phyloP scores from a whole-genome alignment of 1,140 invertebrate species.

The Diabrotica virgifera region DNA sequence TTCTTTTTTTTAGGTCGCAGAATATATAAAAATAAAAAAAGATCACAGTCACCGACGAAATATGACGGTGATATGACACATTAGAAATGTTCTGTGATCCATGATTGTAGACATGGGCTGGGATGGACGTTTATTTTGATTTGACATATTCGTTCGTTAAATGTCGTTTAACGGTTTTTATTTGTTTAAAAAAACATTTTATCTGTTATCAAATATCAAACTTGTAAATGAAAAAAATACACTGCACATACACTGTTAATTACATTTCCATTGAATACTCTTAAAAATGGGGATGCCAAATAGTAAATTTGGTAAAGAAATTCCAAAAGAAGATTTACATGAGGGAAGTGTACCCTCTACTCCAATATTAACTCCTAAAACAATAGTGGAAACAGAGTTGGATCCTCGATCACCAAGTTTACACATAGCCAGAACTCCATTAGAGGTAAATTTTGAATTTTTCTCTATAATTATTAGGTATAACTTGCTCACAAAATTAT shows the following conservation, averaged over 20 bases:
- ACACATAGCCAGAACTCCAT: constrained; percentile 50
- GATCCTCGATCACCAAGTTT: constrained; percentile 51
- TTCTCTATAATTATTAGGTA: too few species aligned
- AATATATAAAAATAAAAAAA: too few species aligned
- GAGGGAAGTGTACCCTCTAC: constrained; percentile 28
- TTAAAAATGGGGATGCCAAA: constrained; percentile 15
- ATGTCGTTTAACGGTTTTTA: neutral
- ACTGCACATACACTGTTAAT: too few species aligned
- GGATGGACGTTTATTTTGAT: too few species aligned
- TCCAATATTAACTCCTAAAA: constrained; percentile 32
- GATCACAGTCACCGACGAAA: too few species aligned
- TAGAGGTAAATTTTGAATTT: constrained; percentile 36
- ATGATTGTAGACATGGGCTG: too few species aligned
- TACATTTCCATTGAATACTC: neutral
- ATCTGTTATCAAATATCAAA: neutral
- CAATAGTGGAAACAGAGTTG: constrained; percentile 11
- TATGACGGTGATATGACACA: too few species aligned
- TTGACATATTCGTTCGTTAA: neutral
- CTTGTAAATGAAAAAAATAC: neutral
- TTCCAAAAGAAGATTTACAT: constrained; percentile 11
- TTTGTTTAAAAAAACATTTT: neutral
- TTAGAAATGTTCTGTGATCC: too few species aligned
- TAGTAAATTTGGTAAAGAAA: constrained; percentile 21
- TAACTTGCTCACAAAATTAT: too few species aligned
- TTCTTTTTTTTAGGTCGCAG: too few species aligned